phyloP scores from a whole-genome alignment of 2,888 invertebrate species.

The Gonocerus acuteangulatus region DNA sequence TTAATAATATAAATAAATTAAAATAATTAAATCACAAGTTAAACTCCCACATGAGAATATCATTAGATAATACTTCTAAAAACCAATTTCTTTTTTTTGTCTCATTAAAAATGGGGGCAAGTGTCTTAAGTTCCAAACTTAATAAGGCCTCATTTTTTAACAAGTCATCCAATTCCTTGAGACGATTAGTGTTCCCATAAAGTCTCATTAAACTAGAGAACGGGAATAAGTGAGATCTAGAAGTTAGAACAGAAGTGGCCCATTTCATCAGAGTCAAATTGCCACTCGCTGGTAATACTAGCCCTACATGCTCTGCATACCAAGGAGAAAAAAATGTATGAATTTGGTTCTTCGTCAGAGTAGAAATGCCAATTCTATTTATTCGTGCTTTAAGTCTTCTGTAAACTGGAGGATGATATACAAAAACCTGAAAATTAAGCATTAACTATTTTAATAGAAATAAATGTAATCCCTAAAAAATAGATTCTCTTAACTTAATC shows the following conservation, averaged over 20 bases:
- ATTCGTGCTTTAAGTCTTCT: conserved; percentile 71
- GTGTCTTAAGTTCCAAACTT: conserved; percentile 69
- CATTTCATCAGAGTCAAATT: conserved; percentile 69
- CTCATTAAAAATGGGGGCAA: conserved; percentile 71
- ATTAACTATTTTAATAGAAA: too few relatives aligned
- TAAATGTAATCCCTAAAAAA: too few relatives aligned
- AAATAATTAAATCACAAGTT: conserved; percentile 47
- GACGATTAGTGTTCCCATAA: conserved; percentile 58
- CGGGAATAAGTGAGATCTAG: conserved; percentile 58
- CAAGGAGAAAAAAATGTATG: conserved; percentile 76
- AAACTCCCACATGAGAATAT: conserved; percentile 80
- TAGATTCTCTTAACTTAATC: too few relatives aligned
- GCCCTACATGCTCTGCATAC: conserved; percentile 74
- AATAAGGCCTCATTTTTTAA: conserved; percentile 75
- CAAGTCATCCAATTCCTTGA: conserved; percentile 62
- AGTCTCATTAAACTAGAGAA: conserved; percentile 72
- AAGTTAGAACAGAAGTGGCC: conserved; percentile 61
- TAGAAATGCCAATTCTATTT: conserved; percentile 63
- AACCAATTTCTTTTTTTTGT: conserved; percentile 70
- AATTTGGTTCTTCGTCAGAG: conserved; percentile 62
- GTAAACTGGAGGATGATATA: conserved; percentile 73
- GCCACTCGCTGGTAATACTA: conserved; percentile 60
- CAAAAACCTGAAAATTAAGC: conserved; percentile 53
- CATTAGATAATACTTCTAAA: conserved; percentile 80
- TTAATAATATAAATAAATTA: background rate